phyloP scores from a whole-genome alignment of 1,140 invertebrate species.

The Melipona quadrifasciata region DNA sequence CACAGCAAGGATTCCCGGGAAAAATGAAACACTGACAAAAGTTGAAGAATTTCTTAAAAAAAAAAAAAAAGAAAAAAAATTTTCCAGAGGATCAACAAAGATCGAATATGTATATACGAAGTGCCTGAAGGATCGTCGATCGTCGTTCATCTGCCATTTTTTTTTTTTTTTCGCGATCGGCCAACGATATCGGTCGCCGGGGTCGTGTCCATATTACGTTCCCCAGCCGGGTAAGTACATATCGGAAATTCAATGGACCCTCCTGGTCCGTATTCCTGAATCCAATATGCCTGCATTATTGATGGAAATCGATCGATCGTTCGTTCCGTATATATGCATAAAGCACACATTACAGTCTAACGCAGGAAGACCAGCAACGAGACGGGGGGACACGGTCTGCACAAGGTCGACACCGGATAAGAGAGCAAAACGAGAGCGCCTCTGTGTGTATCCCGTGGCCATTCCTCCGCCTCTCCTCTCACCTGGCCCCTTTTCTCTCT shows the following conservation, averaged over 20 bases:
- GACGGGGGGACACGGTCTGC: not conserved
- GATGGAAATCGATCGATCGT: constrained; percentile 59
- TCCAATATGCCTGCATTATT: constrained; percentile 67
- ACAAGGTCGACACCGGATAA: constrained; percentile 15
- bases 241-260: constrained; percentile 45
- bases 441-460: not conserved
- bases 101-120: not conserved
- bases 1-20: constrained; percentile 9
- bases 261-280: constrained; percentile 68
- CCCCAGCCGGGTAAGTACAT: constrained; percentile 29
- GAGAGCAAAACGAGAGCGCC: not conserved
- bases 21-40: constrained; percentile 61
- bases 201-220: constrained; percentile 25
- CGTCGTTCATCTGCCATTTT: not conserved
- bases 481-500: not conserved
- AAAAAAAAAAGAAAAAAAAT: too few species aligned
- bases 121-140: not conserved
- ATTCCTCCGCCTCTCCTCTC: not conserved
- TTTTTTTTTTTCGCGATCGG: not conserved
- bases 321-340: constrained; percentile 35
- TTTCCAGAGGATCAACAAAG: not conserved
- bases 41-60: not conserved
- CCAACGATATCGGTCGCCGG: constrained; percentile 5
- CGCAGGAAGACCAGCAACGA: not conserved
- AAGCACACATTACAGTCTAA: constrained; percentile 22